phyloP scores from a whole-genome alignment of 2,113 vertebrate species.

The Mormyrus lacerda region DNA sequence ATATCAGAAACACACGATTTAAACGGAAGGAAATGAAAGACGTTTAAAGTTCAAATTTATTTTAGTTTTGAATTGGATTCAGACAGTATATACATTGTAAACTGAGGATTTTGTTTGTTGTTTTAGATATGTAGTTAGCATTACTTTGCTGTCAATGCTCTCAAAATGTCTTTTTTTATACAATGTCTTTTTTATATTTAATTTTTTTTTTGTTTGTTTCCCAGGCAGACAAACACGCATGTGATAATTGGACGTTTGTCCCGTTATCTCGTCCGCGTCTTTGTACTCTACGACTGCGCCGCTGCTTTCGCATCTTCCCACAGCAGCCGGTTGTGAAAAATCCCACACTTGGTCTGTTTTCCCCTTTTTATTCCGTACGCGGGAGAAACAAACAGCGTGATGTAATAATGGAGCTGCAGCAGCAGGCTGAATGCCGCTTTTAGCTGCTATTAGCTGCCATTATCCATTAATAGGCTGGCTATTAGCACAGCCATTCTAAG shows the following conservation, averaged over 20 bases:
- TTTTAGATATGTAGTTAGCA: neutral
- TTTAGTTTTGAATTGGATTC: neutral
- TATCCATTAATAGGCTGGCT: slow-evolving; percentile 8
- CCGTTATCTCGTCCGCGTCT: neutral
- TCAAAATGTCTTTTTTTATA: neutral
- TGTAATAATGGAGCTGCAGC: neutral
- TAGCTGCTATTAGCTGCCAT: neutral
- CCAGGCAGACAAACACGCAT: neutral
- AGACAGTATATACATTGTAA: neutral
- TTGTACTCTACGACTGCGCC: neutral
- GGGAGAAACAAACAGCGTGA: slow-evolving; percentile 9
- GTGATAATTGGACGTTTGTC: neutral
- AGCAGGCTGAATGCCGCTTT: neutral
- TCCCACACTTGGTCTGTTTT: neutral
- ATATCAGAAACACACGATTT: neutral
- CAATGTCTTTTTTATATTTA: neutral
- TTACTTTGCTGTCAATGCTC: neutral
- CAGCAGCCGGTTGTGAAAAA: neutral
- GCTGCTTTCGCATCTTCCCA: neutral
- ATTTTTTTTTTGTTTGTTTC: neutral
- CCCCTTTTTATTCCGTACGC: neutral
- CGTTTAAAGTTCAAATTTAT: neutral
- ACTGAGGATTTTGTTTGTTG: neutral
- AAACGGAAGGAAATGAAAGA: neutral
- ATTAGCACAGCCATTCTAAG: slow-evolving; percentile 13